Evolutionary conservation across 2,888 invertebrate genomes (phyloP), one percentile per base, ranked within the genome.

Genomic region (Drosophila birchii): DNA sequence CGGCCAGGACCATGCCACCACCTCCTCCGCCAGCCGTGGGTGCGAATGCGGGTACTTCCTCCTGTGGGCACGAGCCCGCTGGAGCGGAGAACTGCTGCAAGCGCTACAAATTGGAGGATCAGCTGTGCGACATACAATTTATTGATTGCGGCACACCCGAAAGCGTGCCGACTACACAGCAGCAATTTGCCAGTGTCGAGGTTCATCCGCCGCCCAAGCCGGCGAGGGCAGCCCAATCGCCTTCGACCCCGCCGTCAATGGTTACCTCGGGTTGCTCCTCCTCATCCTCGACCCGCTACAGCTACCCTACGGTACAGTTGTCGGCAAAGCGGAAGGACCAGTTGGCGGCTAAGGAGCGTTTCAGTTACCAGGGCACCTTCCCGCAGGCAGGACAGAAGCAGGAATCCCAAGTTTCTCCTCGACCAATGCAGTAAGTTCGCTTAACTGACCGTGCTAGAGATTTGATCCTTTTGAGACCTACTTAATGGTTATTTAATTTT

Each of bases 111-210:
- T 92, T 97, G 0, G 97, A 97, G 83, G 96, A 96, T 91, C 96
- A 96, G 86, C 93, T 97, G 8, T 95, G 96, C 0, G 95, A 96
- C 81, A 95, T 97, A 75, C 95, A 96, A 66, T 97, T 95, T 92
- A 97, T 97, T 78, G 97, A 97, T 92, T 96, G 96, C 82, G 94
- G 94, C 83, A 95, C 95, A 34, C 95, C 95, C 0, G 95, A 96
- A 79, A 95, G 95, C 90, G 92, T 92, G 45, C 87, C 88, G 32
- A 80, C 82, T 41, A 89, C 91, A 14, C 79, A 91, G 73, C 80
- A 91, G 71, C 80, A 92, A 60, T 92, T 92, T 49, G 90, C 92
- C 36, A 92, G 86, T 72, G 92, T 91, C 7, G 93, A 93, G 78
- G 90, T 92, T 26, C 93, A 92, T 76, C 91, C 91, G 61, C 93